Evolutionary conservation across 2,113 vertebrate species (phyloP).

Genomic region (Speoplatyrhinus poulsoni): DNA sequence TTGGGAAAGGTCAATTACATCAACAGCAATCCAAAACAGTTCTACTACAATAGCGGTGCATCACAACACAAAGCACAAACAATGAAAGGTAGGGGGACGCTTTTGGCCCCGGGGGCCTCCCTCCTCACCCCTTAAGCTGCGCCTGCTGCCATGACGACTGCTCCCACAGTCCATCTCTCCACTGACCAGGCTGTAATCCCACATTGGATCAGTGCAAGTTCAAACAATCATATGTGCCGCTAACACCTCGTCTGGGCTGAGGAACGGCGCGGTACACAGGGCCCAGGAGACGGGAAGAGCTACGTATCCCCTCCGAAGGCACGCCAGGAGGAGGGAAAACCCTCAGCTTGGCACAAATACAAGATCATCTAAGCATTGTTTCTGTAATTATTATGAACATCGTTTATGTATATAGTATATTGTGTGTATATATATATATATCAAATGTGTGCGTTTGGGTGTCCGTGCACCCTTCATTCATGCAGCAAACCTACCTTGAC

Average conservation of each 20-base stretch:
- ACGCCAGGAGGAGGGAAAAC: constrained; percentile 69
- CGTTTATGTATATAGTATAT: neutral
- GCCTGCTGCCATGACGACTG: constrained; percentile 72
- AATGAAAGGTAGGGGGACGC: too few species aligned
- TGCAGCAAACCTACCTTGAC: too few species aligned
- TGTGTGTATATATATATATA: neutral
- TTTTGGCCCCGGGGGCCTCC: too few species aligned
- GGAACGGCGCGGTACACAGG: constrained; percentile 57
- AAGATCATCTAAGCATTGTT: too few species aligned
- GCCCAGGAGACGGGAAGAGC: constrained; percentile 62
- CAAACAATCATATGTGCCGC: constrained; percentile 72
- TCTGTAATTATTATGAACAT: too few species aligned
- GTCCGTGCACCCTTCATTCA: neutral
- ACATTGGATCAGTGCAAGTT: constrained; percentile 75
- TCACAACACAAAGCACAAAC: too few species aligned
- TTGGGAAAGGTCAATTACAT: too few species aligned
- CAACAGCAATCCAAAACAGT: too few species aligned
- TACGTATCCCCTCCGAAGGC: constrained; percentile 77
- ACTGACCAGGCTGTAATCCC: constrained; percentile 75
- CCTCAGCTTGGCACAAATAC: constrained; percentile 29
- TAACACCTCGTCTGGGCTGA: constrained; percentile 62
- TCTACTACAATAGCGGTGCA: too few species aligned
- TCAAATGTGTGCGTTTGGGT: neutral
- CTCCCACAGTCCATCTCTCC: constrained; percentile 67
- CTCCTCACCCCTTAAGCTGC: constrained; percentile 7